Percentiles rank a stretch among this genome's conserved stretches.
These are phyloP conservation scores for Cecidostiba fungosa DNA, from an alignment of 2,888 invertebrate species.

Conservation along the genomic window DNA sequence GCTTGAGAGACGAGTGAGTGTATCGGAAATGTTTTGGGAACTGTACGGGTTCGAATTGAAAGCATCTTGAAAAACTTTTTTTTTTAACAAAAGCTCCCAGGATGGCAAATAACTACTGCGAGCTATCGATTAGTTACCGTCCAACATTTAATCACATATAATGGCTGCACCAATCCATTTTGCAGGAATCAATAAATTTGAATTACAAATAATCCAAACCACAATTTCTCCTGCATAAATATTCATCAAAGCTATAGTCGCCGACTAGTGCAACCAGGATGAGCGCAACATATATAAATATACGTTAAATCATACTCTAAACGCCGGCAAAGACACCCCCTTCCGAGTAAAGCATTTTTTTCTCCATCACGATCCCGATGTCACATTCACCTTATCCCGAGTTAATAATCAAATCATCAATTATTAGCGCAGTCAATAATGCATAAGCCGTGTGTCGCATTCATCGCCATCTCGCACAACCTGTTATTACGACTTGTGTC, in stretches of 20 bases:
- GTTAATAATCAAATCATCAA: constrained; percentile 32
- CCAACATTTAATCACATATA: not conserved
- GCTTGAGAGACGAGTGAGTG: not conserved
- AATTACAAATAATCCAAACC: not conserved
- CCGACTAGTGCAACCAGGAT: not conserved
- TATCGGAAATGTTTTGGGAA: not conserved
- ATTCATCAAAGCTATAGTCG: not conserved
- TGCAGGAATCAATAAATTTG: not conserved
- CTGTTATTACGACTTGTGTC: not conserved
- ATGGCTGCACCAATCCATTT: not conserved
- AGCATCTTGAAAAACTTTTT: too few relatives aligned
- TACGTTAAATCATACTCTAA: not conserved
- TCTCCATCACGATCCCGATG: not conserved
- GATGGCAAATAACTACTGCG: too few relatives aligned
- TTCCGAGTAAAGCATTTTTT: not conserved
- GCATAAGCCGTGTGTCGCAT: not conserved
- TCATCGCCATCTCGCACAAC: not conserved
- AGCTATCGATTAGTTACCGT: not conserved
- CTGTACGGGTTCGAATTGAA: too few relatives aligned
- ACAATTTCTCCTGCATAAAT: not conserved
- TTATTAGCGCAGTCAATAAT: constrained; percentile 35
- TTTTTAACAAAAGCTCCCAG: too few relatives aligned
- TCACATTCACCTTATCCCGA: not conserved
- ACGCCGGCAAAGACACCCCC: not conserved
- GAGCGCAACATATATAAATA: not conserved